These are phyloP conservation scores for Toxostoma redivivum DNA, from an alignment of 2,113 vertebrate species.

Conservation along the genomic window DNA sequence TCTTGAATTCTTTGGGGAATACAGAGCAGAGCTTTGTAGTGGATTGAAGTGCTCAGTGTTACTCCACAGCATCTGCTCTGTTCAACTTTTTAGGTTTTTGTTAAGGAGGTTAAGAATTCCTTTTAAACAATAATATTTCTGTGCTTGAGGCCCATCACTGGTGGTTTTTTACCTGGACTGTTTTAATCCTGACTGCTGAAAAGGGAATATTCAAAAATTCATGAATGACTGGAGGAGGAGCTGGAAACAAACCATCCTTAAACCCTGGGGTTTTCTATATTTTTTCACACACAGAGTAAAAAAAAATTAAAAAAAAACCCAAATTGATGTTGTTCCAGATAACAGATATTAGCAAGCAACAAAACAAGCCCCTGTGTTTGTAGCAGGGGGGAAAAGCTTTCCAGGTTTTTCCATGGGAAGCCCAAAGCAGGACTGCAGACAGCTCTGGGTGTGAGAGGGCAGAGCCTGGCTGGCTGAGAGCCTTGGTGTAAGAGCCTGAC, in stretches of 20 bases:
- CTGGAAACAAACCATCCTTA: background rate
- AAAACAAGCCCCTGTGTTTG: background rate
- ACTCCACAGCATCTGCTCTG: background rate
- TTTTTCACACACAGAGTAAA: background rate
- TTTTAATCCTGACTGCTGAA: background rate
- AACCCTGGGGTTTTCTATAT: fast-evolving
- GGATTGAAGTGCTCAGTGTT: background rate
- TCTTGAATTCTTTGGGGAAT: background rate
- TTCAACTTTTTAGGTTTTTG: background rate
- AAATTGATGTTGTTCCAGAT: background rate
- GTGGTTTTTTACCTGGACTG: background rate
- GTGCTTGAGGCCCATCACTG: background rate
- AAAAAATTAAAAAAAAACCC: too few species aligned
- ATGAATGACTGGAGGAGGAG: background rate
- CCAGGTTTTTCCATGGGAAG: background rate
- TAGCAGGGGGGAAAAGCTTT: background rate
- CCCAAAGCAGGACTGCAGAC: fast-evolving
- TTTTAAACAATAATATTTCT: background rate
- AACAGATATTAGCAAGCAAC: background rate
- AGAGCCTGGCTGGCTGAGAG: background rate
- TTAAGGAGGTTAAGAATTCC: background rate
- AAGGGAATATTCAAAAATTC: background rate
- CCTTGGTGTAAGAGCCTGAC: too few species aligned
- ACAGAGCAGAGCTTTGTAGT: background rate
- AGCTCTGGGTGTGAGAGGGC: background rate